Conservation (phyloP, 1,140 invertebrate genomes). For the Bombus affinis region DNA sequence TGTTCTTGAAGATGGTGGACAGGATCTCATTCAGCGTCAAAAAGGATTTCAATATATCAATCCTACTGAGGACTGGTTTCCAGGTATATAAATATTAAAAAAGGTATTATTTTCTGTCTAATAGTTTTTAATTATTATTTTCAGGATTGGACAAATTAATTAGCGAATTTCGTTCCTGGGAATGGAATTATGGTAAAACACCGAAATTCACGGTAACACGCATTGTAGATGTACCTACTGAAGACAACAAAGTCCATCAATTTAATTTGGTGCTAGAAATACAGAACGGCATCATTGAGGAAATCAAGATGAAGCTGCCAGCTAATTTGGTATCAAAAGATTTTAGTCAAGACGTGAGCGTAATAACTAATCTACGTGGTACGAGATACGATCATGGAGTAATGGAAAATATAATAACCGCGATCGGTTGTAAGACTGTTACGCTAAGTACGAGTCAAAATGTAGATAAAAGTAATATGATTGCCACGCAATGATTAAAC, state of each 20-base stretch:
- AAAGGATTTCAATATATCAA: constrained; percentile 93
- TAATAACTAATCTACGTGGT: constrained; percentile 77
- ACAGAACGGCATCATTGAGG: constrained; percentile 74
- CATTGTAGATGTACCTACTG: constrained; percentile 65
- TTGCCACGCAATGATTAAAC: constrained; percentile 70
- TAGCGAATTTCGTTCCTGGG: constrained; percentile 89
- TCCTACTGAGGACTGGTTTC: constrained; percentile 93
- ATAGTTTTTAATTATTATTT: constrained; percentile 50
- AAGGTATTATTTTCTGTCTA: background rate
- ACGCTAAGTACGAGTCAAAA: constrained; percentile 62
- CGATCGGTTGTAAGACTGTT: constrained; percentile 76
- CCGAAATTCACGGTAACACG: constrained; percentile 89
- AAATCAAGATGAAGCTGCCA: constrained; percentile 78
- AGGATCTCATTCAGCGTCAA: constrained; percentile 86
- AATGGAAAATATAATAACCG: constrained; percentile 74
- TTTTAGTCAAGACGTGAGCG: constrained; percentile 73
- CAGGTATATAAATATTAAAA: constrained; percentile 83
- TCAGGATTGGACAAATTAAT: constrained; percentile 85
- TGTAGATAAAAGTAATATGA: constrained; percentile 71
- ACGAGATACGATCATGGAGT: constrained; percentile 74
- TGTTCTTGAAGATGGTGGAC: constrained; percentile 87
- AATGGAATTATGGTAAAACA: constrained; percentile 94
- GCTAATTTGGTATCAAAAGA: constrained; percentile 60
- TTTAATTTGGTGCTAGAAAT: constrained; percentile 75
- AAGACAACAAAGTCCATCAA: constrained; percentile 58